A percentile compares a stretch with the other conserved stretches of the same genome.
Evolutionary conservation across 2,888 invertebrate species (phyloP).

Genomic region (Agriotes lineatus): DNA sequence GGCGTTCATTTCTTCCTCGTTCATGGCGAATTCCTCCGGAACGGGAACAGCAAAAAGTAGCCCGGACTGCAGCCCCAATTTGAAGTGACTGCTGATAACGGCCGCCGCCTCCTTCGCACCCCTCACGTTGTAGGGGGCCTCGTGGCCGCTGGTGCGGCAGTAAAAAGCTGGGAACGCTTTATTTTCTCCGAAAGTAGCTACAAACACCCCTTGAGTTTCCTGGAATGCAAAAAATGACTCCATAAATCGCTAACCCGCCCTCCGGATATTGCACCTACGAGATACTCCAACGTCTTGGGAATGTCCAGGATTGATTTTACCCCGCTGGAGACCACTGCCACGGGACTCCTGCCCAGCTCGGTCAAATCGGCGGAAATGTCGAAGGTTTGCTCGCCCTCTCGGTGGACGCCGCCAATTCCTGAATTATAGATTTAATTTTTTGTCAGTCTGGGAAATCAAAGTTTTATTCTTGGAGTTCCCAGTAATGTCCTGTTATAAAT

Average conservation of each 20-base stretch:
- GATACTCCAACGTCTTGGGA: conserved; percentile 90
- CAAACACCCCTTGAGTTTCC: conserved; percentile 97
- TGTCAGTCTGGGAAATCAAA: too few relatives aligned
- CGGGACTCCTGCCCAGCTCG: conserved; percentile 88
- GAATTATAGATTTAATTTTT: background rate
- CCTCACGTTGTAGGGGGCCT: conserved; percentile 78
- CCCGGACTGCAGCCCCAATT: conserved; percentile 75
- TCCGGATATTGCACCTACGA: conserved; percentile 72
- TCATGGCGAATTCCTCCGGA: conserved; percentile 77
- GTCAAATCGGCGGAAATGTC: conserved; percentile 96
- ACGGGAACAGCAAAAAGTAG: conserved; percentile 93
- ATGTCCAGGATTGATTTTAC: conserved; percentile 98
- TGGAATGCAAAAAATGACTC: conserved; percentile 59
- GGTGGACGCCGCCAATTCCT: conserved; percentile 93
- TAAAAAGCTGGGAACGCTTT: conserved; percentile 95
- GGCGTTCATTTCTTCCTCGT: conserved; percentile 72
- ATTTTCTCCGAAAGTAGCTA: conserved; percentile 79
- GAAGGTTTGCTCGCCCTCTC: conserved; percentile 85
- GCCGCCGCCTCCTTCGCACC: conserved; percentile 78
- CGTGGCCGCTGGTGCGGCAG: conserved; percentile 79
- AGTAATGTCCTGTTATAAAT: too few relatives aligned
- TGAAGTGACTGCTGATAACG: conserved; percentile 70
- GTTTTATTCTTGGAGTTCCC: too few relatives aligned
- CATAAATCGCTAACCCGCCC: conserved; percentile 23
- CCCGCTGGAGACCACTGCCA: conserved; percentile 95